Percentiles rank a stretch among this genome's conserved stretches.
phyloP scores from a whole-genome alignment of 2,113 vertebrate species.

The Gymnarchus niloticus region DNA sequence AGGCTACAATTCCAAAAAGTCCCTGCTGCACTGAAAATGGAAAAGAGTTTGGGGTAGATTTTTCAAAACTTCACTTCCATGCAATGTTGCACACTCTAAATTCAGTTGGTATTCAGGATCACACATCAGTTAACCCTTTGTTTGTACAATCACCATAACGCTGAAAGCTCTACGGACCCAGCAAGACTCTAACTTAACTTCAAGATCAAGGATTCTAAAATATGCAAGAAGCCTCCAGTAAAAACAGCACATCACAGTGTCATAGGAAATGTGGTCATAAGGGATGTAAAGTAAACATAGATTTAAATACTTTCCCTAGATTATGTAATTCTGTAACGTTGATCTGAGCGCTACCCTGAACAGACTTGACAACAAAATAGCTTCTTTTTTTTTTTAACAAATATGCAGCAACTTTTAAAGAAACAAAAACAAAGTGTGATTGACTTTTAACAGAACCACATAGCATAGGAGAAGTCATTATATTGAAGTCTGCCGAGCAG shows the following conservation, averaged over 20 bases:
- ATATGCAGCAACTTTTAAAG: neutral
- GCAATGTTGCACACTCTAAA: neutral
- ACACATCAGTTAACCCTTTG: neutral
- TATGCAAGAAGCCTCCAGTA: neutral
- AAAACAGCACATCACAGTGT: neutral
- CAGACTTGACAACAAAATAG: slow-evolving; percentile 9
- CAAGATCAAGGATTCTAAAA: slow-evolving; percentile 6
- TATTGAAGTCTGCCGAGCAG: neutral
- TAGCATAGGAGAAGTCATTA: neutral
- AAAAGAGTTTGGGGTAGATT: neutral
- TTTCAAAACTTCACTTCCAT: slow-evolving; percentile 3
- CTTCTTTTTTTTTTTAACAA: neutral
- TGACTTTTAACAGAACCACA: neutral
- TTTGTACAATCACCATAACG: neutral
- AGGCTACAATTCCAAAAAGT: neutral
- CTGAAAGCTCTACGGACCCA: neutral
- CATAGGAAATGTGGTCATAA: neutral
- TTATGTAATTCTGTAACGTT: neutral
- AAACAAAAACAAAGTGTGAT: neutral
- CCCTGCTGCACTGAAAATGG: neutral
- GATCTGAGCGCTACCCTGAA: neutral
- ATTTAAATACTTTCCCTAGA: slow-evolving; percentile 7
- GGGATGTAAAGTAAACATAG: neutral
- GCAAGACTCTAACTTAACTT: neutral
- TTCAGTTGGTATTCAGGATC: neutral